phyloP scores from a whole-genome alignment of 2,113 vertebrate genomes.

The Silurus glanis region DNA sequence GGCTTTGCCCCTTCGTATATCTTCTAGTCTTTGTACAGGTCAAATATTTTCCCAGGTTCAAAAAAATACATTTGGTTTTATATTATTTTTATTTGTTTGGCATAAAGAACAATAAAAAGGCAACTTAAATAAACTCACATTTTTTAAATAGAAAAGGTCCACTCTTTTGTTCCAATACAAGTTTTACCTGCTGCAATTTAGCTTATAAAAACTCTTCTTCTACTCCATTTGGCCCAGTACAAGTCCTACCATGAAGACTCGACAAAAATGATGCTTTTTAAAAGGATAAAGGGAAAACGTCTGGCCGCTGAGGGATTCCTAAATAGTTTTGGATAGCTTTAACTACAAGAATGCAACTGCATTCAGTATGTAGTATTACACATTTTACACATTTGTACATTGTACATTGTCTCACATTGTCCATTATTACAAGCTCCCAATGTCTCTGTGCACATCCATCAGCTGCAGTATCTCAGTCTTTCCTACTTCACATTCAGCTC shows the following conservation, averaged over 20 bases:
- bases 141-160: conserved; percentile 76
- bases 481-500: conserved; percentile 14
- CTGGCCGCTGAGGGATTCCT: conserved; percentile 12
- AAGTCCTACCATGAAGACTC: conserved; percentile 16
- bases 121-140: conserved; percentile 74
- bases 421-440: conserved; percentile 24
- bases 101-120: conserved; percentile 69
- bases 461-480: neutral
- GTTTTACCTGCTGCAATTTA: conserved; percentile 49
- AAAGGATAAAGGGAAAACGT: neutral
- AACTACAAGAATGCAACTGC: conserved; percentile 41
- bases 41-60: neutral
- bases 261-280: conserved; percentile 3
- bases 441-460: conserved; percentile 8
- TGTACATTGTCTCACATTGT: conserved; percentile 28
- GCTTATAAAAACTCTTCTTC: conserved; percentile 38
- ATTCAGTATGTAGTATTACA: conserved; percentile 30
- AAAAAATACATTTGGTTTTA: conserved; percentile 29
- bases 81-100: conserved; percentile 62
- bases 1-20: neutral
- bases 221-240: conserved; percentile 25
- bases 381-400: conserved; percentile 21
- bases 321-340: neutral
- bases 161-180: conserved; percentile 57
- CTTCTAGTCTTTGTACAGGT: neutral